phyloP scores from a whole-genome alignment of 2,888 invertebrate genomes.

The Lasius platythorax region DNA sequence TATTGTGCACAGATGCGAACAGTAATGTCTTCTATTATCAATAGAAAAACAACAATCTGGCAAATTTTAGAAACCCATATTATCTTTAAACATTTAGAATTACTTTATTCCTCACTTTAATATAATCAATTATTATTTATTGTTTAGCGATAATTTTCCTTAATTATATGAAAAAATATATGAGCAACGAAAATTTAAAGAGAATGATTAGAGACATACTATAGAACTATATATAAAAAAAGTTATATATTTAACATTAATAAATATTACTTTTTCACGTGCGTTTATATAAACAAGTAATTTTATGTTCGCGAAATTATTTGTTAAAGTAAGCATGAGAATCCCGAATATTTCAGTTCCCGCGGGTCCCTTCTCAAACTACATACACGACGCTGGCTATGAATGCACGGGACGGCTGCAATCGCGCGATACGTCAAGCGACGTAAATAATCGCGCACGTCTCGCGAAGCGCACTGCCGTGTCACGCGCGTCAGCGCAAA shows the following conservation, averaged over 20 bases:
- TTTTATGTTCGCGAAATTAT: slow-evolving; percentile 17
- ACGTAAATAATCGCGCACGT: slow-evolving; percentile 68
- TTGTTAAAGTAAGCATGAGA: neutral
- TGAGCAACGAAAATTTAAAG: neutral
- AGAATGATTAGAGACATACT: neutral
- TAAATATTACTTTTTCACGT: neutral
- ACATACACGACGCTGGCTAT: slow-evolving; percentile 1
- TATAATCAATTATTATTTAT: neutral
- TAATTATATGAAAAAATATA: neutral
- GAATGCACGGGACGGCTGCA: slow-evolving; percentile 1
- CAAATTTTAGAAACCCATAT: neutral
- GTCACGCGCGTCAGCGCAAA: slow-evolving; percentile 49
- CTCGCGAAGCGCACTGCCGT: slow-evolving; percentile 30
- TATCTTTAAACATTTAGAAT: neutral
- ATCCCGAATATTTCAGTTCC: neutral
- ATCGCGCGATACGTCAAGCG: slow-evolving; percentile 61
- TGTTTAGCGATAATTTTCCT: neutral
- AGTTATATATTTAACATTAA: neutral
- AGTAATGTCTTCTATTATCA: slow-evolving; percentile 10
- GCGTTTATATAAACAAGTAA: neutral
- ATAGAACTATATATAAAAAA: neutral
- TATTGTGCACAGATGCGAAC: slow-evolving; percentile 46
- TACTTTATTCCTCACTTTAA: neutral
- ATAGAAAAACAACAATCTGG: slow-evolving; percentile 10
- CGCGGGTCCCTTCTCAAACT: neutral